A percentile compares a stretch with the other conserved stretches of the same genome.
These are phyloP conservation scores for Neoseiulus cucumeris DNA, from an alignment of 1,140 invertebrate genomes.

Conservation along the genomic window DNA sequence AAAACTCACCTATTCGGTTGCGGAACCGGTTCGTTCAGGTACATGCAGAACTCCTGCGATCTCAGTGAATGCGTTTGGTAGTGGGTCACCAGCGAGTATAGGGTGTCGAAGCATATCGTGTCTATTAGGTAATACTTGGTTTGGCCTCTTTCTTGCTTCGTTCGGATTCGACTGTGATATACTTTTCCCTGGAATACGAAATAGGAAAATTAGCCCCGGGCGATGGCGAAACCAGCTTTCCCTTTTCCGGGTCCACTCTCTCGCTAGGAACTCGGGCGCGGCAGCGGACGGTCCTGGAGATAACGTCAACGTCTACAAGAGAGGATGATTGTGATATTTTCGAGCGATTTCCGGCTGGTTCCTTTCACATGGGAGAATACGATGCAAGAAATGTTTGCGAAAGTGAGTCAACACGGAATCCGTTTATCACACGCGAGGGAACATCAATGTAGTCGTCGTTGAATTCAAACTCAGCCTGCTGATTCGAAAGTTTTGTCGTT, in stretches of 20 bases:
- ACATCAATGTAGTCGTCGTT: too few species aligned
- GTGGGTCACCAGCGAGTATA: conserved; percentile 77
- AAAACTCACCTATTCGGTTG: conserved; percentile 47
- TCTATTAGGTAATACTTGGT: conserved; percentile 82
- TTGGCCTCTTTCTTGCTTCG: conserved; percentile 62
- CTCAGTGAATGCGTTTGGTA: conserved; percentile 65
- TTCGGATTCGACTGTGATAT: conserved; percentile 77
- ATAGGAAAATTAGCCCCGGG: conserved; percentile 14
- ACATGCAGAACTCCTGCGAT: conserved; percentile 70
- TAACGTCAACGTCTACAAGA: too few species aligned
- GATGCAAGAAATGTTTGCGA: too few species aligned
- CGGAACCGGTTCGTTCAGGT: conserved; percentile 69
- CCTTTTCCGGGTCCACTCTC: background rate
- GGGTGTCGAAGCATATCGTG: conserved; percentile 65
- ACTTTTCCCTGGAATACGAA: conserved; percentile 54
- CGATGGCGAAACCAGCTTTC: background rate
- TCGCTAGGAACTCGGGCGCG: too few species aligned
- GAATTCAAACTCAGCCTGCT: too few species aligned
- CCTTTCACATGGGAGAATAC: too few species aligned
- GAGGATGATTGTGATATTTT: too few species aligned
- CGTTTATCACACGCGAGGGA: too few species aligned
- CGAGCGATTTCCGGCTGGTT: too few species aligned
- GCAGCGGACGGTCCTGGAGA: too few species aligned
- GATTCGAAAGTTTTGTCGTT: too few species aligned
- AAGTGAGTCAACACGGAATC: too few species aligned